Base-by-base conservation (phyloP, 2,888 invertebrate species). In the Scaptomyza flava region DNA sequence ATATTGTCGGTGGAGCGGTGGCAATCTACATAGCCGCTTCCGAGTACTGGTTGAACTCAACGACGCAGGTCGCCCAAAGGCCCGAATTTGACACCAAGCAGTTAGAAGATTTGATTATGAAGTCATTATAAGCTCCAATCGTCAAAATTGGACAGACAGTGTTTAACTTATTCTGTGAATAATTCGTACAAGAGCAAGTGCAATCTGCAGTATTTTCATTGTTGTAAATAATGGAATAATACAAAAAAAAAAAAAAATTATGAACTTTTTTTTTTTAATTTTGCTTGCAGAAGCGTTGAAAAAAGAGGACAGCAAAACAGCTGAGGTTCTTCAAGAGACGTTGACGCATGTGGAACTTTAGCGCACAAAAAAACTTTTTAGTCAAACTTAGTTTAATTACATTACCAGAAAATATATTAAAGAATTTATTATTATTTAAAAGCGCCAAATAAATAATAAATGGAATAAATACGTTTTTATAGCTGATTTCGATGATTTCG, bases 11-110 rank as follows among this genome's bases (percentile, higher is more conserved):
- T 2, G 92, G 96, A 0, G 93, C 95, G 78, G 97, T 98, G 17
- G 94, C 96, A 27, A 90, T 96, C 33, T 98, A 98, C 90, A 97
- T 98, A 81, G 93, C 96, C 1, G 94, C 96, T 7, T 97, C 98
- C 0, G 98, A 98, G 91, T 98, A 97, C 90, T 95, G 96, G 89
- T 93, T 92, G 3, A 90, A 87, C 64, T 76, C 89, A 12, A 76
- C 91, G 53, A 81, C 90, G 12, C 80, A 87, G 34, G 86, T 83
- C 47, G 87, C 72, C 20, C 75, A 76, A 52, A 90, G 89, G 68
- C 91, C 92, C 23, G 89, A 89, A 68, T 71, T 92, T 47, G 90
- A 92, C 62, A 91, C 90, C 8, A 91, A 91, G 69, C 90, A 92
- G 77, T 81, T 92, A 63, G 92, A 92, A 77, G 91, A 92, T 68